Percentiles rank a stretch among this genome's conserved stretches.
Conservation (phyloP, 2,888 invertebrate genomes). For the Steinernema hermaphroditum region DNA sequence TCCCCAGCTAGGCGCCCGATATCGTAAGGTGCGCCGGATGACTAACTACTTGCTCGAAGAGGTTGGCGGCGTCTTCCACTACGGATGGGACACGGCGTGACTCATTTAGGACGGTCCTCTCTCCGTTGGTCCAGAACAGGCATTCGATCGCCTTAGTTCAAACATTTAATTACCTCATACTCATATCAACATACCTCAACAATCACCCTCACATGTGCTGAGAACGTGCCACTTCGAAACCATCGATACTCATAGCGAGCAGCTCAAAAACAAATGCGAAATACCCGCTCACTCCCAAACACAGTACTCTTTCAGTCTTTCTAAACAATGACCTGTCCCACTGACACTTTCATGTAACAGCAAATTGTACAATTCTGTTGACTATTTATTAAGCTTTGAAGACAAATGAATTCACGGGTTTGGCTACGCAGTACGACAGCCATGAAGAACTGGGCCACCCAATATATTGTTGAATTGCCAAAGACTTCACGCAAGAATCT, state of each 20-base stretch:
- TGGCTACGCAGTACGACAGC: slow-evolving; percentile 21
- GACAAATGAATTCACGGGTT: slow-evolving; percentile 4
- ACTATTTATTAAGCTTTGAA: not conserved
- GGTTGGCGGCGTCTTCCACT: not conserved
- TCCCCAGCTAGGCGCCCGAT: slow-evolving; percentile 6
- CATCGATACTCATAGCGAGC: slow-evolving; percentile 14
- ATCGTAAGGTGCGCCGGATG: slow-evolving; percentile 25
- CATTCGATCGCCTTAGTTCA: not conserved
- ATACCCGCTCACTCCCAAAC: slow-evolving; percentile 9
- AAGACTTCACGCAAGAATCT: slow-evolving; percentile 23
- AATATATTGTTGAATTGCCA: not conserved
- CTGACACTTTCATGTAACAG: slow-evolving; percentile 1
- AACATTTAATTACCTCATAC: slow-evolving; percentile 13
- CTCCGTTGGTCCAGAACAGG: not conserved
- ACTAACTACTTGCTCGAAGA: slow-evolving; percentile 22
- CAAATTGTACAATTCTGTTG: not conserved
- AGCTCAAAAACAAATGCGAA: slow-evolving; percentile 18
- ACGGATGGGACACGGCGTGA: not conserved
- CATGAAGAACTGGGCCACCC: slow-evolving; percentile 3
- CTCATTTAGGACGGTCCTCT: slow-evolving; percentile 16
- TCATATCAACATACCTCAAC: not conserved
- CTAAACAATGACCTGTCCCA: slow-evolving; percentile 7
- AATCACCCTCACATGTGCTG: too few species aligned
- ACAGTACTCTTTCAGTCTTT: slow-evolving; percentile 14
- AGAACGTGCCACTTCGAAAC: not conserved